phyloP scores from a whole-genome alignment of 2,113 vertebrate species.

The Leucopsar rothschildi region DNA sequence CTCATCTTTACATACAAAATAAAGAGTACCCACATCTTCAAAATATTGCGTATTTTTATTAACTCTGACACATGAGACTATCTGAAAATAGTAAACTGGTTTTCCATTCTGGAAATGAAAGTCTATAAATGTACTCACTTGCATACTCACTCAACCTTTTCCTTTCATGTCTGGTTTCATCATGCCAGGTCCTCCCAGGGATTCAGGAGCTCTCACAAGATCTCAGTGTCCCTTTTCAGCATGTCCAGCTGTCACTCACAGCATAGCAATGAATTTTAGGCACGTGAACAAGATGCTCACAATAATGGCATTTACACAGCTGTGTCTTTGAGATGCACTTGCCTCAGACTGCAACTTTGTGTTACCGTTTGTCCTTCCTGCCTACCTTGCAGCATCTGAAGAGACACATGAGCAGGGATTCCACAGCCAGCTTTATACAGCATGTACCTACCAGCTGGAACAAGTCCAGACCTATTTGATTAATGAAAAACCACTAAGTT shows the following conservation, averaged over 20 bases:
- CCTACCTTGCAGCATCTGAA: neutral
- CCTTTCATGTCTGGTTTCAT: neutral
- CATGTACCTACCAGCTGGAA: neutral
- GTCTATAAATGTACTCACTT: neutral
- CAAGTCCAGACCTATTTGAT: neutral
- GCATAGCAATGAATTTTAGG: neutral
- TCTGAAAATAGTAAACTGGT: rapidly evolving
- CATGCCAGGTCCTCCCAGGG: neutral
- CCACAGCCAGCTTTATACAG: neutral
- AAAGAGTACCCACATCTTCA: neutral
- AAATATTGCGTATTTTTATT: neutral
- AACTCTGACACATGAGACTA: neutral
- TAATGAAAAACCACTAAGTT: neutral
- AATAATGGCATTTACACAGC: neutral
- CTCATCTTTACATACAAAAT: neutral
- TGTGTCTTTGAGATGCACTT: neutral
- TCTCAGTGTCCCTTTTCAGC: neutral
- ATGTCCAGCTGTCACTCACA: neutral
- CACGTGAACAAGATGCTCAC: neutral
- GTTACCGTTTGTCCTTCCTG: neutral
- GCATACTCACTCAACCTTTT: neutral
- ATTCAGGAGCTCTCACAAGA: neutral
- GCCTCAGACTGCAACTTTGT: neutral
- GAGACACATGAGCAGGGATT: neutral
- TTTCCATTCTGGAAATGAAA: neutral